Conservation (phyloP, 2,113 vertebrate species). For the Procapra przewalskii region DNA sequence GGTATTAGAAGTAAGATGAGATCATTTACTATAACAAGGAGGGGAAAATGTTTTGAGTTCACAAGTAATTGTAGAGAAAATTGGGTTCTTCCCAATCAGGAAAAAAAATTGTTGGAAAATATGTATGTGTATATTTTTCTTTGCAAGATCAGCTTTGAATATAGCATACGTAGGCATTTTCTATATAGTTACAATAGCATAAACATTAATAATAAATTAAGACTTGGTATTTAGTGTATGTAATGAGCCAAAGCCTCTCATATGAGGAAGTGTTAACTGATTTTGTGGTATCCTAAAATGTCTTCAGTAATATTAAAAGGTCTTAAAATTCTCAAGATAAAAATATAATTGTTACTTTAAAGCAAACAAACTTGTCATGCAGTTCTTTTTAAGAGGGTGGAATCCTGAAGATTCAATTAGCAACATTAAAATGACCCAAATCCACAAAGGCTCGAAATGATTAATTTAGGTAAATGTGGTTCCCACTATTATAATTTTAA, state of each 20-base stretch:
- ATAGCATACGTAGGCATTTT: background rate
- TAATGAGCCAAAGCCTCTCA: background rate
- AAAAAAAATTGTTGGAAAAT: background rate
- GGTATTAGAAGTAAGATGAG: conserved; percentile 88
- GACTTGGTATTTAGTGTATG: background rate
- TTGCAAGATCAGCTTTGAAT: background rate
- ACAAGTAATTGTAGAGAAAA: background rate
- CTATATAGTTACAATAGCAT: background rate
- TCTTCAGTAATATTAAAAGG: background rate
- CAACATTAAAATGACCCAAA: background rate
- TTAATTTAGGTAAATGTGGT: background rate
- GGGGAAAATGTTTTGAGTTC: background rate
- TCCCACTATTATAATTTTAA: background rate
- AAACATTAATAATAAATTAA: background rate
- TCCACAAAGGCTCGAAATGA: background rate
- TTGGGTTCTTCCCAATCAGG: background rate
- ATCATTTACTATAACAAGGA: background rate
- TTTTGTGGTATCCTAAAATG: background rate
- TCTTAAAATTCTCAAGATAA: background rate
- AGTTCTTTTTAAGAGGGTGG: background rate
- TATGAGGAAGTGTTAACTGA: background rate
- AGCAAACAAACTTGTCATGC: background rate
- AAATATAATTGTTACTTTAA: background rate
- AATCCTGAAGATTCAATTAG: background rate
- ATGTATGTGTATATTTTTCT: background rate